Base-by-base conservation (phyloP, 1,140 invertebrate species). In the Alviniconcha marisindica region DNA sequence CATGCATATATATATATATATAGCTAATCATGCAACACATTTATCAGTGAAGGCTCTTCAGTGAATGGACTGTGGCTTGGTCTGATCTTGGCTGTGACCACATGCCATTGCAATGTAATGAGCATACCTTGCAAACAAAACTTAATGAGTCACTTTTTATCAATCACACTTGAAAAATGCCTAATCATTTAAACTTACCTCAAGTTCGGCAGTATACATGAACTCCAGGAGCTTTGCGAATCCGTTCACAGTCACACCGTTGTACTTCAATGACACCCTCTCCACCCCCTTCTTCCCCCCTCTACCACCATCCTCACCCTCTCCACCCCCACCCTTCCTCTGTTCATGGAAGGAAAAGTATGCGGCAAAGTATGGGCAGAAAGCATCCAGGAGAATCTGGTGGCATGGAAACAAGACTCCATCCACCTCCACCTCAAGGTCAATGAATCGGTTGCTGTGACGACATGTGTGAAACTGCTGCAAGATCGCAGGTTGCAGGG, bases 341-440 rank as follows among this genome's bases (percentile, higher is more conserved):
- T 18, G 10, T 31, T 80, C 78, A 36, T 60, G 42, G 73, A 84
- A 84, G 5, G 78, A 76, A 48, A 84, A 84, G 15, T 56, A 74
- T 15, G 83, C 77, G 28, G 38, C 28, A 28, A 84, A 84, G 71
- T 81, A 84, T 21, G 83, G 83, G 40, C 78, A 84, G n/a, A 73
- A 74, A n/a, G 78, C 44, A 77, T 84, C 83, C 38, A 84, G 78
- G 1, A 84, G 54, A 31, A 84, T 63, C 73, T 77, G 79, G 77
- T 84, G 83, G 51, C 83, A 84, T 18, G 69, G 71, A 28, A 84
- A 84, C 14, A 76, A n/a, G 15, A 56, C 48, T 21, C 51, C 83
- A 28, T 84, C 40, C 21, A 84, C 83, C 60, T 81, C 51, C 66
- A 84, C 79, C n/a, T 63, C 79, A 21, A 84, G 44, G 73, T 84